Conservation (phyloP, 2,113 vertebrate genomes). For the Perca schrenkii region DNA sequence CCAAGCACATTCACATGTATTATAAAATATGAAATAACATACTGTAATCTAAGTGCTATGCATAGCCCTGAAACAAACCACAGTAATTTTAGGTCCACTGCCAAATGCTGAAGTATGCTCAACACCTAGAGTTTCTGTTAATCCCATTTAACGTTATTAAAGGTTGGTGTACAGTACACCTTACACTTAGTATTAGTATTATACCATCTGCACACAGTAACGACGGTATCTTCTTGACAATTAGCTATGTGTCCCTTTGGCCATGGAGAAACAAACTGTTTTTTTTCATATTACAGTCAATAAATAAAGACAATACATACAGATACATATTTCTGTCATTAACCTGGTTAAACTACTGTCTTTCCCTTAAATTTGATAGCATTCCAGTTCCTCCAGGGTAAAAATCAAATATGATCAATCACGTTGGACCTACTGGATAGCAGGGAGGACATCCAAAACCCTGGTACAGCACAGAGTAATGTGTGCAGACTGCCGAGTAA, state of each 20-base stretch:
- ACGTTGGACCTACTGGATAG: too few species aligned
- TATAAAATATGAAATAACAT: background rate
- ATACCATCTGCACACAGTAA: background rate
- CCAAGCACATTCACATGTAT: background rate
- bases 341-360: background rate
- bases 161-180: background rate
- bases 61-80: background rate
- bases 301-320: background rate
- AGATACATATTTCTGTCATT: background rate
- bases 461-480: background rate
- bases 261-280: background rate
- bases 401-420: background rate
- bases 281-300: background rate
- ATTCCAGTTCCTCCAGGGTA: background rate
- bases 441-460: constrained; percentile 1
- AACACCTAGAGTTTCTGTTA: background rate
- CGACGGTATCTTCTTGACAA: background rate
- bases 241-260: background rate
- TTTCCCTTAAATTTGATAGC: background rate
- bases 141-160: background rate
- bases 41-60: background rate
- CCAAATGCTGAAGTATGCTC: background rate
- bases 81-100: background rate
- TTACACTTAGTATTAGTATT: background rate
- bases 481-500: background rate